Base-by-base conservation (phyloP, 2,888 invertebrate genomes). In the Polietes domitor region DNA sequence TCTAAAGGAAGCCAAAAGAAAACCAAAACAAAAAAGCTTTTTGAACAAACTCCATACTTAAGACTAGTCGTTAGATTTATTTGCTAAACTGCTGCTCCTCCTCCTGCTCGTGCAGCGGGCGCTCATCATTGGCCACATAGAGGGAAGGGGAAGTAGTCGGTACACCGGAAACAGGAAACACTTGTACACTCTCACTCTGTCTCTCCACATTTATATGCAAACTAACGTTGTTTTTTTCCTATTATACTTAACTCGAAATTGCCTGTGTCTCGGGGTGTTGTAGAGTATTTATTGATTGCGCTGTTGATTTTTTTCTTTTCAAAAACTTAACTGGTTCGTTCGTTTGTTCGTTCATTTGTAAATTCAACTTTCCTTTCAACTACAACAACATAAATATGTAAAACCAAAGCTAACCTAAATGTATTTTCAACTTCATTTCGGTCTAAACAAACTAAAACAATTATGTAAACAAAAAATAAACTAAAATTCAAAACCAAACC, bases 61-160 rank as follows among this genome's bases (percentile, higher is more conserved):
- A 68, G 74, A 74, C 77, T 85, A 82, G 80, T 82, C 71, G 65
- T 72, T 73, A 37, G 28, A 61, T 81, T 53, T 53, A 63, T 47
- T 43, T 68, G 24, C 19, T 9, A 19, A 19, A 32, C 63, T 41
- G 65, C 17, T 24, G 65, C 17, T 24, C 21, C 12, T n/a, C n/a
- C n/a, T n/a, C n/a, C n/a, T n/a, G n/a, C n/a, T n/a, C 1, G 10
- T 32, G 17, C 32, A 68, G 55, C 24, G 24, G 15, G 37, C 58
- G 37, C 58, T 15, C 26, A 3, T 26, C 3, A 68, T 43, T 68
- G 68, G 37, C 15, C 12, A 37, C 10, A 2, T 37, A 7, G 37
- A 10, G 12, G 12, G 32, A 32, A 32, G 37, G n/a, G n/a, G 37
- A 37, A 37, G 21, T 43, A 68, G 58, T 58, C 6, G 21, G 24